Percentiles rank a stretch among this genome's conserved stretches.
These are phyloP conservation scores for Steromphala cineraria DNA, from an alignment of 2,888 invertebrate species.

Conservation along the genomic window DNA sequence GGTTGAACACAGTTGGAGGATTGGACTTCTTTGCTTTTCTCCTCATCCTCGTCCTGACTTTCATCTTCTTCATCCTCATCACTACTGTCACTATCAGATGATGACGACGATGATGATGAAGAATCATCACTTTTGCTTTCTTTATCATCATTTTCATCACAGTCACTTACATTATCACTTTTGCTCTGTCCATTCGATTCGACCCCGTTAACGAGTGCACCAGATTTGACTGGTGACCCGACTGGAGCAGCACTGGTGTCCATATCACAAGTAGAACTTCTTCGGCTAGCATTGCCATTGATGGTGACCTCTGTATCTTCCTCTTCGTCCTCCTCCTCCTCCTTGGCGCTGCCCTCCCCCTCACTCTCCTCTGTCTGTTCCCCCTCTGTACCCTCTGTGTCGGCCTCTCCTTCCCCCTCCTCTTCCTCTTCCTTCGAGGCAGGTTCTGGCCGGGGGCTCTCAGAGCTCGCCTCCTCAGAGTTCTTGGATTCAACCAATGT, in stretches of 20 bases:
- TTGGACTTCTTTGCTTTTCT: conserved; percentile 12
- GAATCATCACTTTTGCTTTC: conserved; percentile 28
- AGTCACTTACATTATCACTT: conserved; percentile 30
- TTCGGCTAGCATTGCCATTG: neutral
- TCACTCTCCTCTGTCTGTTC: conserved; percentile 1
- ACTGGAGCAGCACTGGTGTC: conserved; percentile 21
- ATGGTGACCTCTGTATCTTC: neutral
- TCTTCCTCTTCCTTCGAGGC: conserved; percentile 21
- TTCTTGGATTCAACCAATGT: too few species aligned
- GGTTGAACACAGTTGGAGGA: neutral
- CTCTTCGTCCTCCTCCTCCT: neutral
- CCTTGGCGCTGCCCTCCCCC: neutral
- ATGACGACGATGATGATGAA: conserved; percentile 24
- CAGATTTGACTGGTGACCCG: neutral
- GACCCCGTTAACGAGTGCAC: neutral
- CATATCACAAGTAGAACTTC: neutral
- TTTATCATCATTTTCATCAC: conserved; percentile 24
- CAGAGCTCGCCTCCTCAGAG: conserved; percentile 13
- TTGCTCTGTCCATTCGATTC: conserved; percentile 29
- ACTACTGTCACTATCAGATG: conserved; percentile 33
- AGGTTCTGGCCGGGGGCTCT: conserved; percentile 7
- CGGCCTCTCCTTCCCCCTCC: conserved; percentile 19
- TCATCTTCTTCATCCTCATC: conserved; percentile 39
- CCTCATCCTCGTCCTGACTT: conserved; percentile 34
- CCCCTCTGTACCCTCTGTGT: neutral